Conservation (phyloP, 2,888 invertebrate genomes). For the Lycophotia porphyrea region DNA sequence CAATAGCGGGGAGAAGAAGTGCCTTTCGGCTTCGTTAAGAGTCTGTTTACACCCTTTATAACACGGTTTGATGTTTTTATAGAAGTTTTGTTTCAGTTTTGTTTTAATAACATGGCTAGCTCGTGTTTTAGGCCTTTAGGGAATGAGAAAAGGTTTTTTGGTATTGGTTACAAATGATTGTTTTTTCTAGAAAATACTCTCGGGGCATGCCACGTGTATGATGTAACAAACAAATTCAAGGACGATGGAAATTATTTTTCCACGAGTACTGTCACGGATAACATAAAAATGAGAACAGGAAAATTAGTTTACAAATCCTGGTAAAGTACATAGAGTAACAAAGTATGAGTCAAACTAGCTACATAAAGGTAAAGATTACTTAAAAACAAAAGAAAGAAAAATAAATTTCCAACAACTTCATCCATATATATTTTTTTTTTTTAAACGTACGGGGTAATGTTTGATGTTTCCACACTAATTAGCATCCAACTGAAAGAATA, state of each 20-base stretch:
- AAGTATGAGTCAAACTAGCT: background rate
- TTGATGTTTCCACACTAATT: constrained; percentile 41
- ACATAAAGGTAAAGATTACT: background rate
- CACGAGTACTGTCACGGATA: background rate
- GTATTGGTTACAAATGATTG: background rate
- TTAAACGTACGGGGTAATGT: constrained; percentile 7
- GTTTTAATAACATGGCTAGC: background rate
- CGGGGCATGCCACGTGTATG: background rate
- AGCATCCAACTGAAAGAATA: constrained; percentile 6
- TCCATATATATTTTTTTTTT: constrained; percentile 6
- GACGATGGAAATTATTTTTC: background rate
- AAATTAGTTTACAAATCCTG: background rate
- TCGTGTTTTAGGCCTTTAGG: background rate
- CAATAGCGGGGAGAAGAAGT: no score
- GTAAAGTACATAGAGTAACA: background rate
- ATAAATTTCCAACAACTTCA: constrained; percentile 12
- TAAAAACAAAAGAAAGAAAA: background rate
- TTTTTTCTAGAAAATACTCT: background rate
- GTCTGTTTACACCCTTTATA: background rate
- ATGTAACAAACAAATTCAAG: background rate
- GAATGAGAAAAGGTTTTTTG: background rate
- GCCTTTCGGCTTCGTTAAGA: no score
- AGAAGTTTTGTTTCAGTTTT: constrained; percentile 34
- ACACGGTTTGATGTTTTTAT: constrained; percentile 25
- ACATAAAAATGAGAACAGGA: background rate